These are phyloP conservation scores for Drosophila varians DNA, from an alignment of 1,140 invertebrate species.

Conservation along the genomic window DNA sequence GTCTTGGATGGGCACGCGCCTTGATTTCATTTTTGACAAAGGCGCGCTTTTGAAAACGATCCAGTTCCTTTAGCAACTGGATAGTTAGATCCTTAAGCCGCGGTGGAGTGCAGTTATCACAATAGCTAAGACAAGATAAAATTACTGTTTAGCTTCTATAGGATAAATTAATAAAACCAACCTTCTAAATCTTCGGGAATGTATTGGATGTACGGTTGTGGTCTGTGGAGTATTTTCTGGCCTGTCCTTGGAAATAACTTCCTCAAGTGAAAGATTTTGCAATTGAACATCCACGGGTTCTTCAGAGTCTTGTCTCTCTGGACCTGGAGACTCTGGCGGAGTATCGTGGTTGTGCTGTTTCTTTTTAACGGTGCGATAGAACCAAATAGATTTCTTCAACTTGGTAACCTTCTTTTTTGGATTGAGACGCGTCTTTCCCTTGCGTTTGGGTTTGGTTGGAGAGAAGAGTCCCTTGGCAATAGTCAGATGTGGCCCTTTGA, in stretches of 20 bases:
- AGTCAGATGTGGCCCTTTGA: slow-evolving; percentile 6
- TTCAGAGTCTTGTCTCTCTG: neutral
- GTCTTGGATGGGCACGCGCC: slow-evolving; percentile 85
- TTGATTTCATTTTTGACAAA: slow-evolving; percentile 86
- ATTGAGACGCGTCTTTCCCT: slow-evolving; percentile 57
- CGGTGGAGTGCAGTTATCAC: slow-evolving; percentile 70
- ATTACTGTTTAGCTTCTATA: neutral
- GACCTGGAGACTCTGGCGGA: neutral
- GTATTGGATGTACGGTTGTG: neutral
- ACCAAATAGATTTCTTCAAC: slow-evolving; percentile 55
- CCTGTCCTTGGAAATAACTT: neutral
- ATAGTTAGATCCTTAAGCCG: slow-evolving; percentile 48
- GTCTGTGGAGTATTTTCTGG: neutral
- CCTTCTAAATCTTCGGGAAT: slow-evolving; percentile 77
- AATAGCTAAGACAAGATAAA: slow-evolving; percentile 55
- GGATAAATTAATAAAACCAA: neutral
- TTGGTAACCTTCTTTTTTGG: slow-evolving; percentile 40
- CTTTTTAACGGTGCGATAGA: slow-evolving; percentile 38
- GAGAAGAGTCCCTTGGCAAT: slow-evolving; percentile 12
- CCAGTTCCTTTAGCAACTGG: slow-evolving; percentile 85
- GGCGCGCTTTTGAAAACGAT: slow-evolving; percentile 86
- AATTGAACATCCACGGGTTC: slow-evolving; percentile 9
- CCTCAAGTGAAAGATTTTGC: slow-evolving; percentile 7
- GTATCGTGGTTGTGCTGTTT: neutral
- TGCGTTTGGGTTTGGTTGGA: slow-evolving; percentile 33